Evolutionary conservation across 2,797 vertebrate genomes (phyloP).

Genomic region (Falco peregrinus): DNA sequence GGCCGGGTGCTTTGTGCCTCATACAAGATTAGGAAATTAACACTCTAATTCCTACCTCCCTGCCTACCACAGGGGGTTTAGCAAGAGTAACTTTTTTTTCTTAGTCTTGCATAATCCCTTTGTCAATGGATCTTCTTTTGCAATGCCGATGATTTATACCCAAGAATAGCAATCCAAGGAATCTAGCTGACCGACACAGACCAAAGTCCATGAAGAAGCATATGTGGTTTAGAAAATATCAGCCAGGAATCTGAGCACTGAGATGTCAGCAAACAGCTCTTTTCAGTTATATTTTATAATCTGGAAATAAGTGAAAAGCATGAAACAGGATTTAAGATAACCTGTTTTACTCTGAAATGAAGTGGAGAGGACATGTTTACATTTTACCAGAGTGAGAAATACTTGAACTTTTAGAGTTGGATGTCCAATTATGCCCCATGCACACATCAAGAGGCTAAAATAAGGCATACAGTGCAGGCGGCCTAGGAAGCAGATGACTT

Average conservation of each 20-base stretch:
- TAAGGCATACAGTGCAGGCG: background rate
- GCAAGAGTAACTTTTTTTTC: background rate
- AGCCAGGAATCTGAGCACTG: background rate
- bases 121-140: background rate
- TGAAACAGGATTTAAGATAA: conserved; percentile 1
- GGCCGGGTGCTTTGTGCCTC: background rate
- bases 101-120: background rate
- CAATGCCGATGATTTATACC: background rate
- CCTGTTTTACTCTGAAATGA: background rate
- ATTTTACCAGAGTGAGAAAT: background rate
- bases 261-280: conserved; percentile 14
- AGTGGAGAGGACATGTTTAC: background rate
- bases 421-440: background rate
- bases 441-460: conserved; percentile 8
- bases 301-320: background rate
- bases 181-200: conserved; percentile 20
- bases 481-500: conserved; percentile 9
- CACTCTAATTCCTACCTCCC: background rate
- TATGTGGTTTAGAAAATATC: background rate
- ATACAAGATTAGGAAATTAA: background rate
- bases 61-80: background rate
- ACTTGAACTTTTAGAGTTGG: background rate
- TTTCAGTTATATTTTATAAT: background rate
- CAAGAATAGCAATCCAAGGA: background rate
- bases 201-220: background rate